These are phyloP conservation scores for Panorpa germanica DNA, from an alignment of 2,888 invertebrate genomes.

Conservation along the genomic window DNA sequence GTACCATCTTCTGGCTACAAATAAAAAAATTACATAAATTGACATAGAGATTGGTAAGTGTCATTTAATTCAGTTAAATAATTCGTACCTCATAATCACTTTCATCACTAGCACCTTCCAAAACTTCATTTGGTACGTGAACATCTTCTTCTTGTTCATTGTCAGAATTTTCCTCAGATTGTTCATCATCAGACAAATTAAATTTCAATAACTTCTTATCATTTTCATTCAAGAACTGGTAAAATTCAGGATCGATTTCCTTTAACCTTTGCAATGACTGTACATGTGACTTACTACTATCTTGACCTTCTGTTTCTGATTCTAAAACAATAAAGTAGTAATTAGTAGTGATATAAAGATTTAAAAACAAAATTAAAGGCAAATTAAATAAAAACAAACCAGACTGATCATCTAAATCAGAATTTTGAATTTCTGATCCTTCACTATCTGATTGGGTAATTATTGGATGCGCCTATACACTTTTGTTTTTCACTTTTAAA, in stretches of 20 bases:
- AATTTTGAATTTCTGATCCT: no score
- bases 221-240: conserved; percentile 66
- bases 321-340: no score
- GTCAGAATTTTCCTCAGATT: conserved; percentile 23
- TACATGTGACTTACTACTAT: conserved; percentile 30
- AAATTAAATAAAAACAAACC: no score
- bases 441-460: no score
- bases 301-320: conserved; percentile 14
- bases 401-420: no score
- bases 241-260: conserved; percentile 78
- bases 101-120: conserved; percentile 69
- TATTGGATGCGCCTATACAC: no score
- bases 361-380: no score
- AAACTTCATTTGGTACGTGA: conserved; percentile 41
- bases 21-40: no score
- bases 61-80: no score
- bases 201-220: conserved; percentile 69
- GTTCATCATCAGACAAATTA: conserved; percentile 35
- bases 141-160: conserved; percentile 21
- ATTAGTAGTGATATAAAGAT: no score
- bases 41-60: no score
- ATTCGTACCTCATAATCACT: conserved; percentile 72
- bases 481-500: no score
- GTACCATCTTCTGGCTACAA: conserved; percentile 26
- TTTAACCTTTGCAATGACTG: conserved; percentile 54